Percentiles rank a stretch among this genome's conserved stretches.
phyloP scores from a whole-genome alignment of 2,888 invertebrate species.

The Cheilosia soror region DNA sequence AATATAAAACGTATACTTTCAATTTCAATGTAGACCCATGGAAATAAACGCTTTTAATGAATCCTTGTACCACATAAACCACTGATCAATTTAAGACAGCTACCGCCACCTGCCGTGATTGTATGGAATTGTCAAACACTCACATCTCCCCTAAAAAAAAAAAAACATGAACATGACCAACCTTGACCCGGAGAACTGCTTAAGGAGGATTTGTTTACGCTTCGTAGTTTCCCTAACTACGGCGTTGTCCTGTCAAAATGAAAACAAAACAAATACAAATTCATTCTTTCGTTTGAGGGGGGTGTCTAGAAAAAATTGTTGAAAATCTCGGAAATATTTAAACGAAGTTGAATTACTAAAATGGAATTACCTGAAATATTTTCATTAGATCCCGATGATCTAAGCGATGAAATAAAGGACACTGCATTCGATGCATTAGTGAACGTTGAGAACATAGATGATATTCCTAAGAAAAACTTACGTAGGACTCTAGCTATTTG shows the following conservation, averaged over 20 bases:
- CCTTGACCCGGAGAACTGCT: conserved; percentile 27
- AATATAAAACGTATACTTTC: no score
- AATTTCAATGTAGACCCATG: no score
- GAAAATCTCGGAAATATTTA: neutral
- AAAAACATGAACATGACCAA: conserved; percentile 12
- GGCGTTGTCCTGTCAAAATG: conserved; percentile 51
- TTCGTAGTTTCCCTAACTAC: conserved; percentile 47
- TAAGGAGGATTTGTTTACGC: conserved; percentile 53
- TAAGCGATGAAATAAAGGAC: conserved; percentile 77
- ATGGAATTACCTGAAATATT: conserved; percentile 66
- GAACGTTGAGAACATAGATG: conserved; percentile 79
- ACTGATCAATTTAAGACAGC: neutral
- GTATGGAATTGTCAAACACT: neutral
- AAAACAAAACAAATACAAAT: conserved; percentile 43
- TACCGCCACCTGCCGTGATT: neutral
- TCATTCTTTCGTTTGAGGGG: neutral
- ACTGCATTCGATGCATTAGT: conserved; percentile 81
- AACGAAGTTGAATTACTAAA: neutral
- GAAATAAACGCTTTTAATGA: no score
- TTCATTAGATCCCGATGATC: conserved; percentile 46
- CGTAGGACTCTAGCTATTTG: conserved; percentile 82
- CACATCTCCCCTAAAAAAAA: conserved; percentile 24
- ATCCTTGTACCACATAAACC: neutral
- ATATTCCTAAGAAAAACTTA: conserved; percentile 81
- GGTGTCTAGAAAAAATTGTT: neutral